Evolutionary conservation across 2,113 vertebrate genomes (phyloP), one percentile per base, ranked within the genome.

Genomic region (Polyodon spathula): DNA sequence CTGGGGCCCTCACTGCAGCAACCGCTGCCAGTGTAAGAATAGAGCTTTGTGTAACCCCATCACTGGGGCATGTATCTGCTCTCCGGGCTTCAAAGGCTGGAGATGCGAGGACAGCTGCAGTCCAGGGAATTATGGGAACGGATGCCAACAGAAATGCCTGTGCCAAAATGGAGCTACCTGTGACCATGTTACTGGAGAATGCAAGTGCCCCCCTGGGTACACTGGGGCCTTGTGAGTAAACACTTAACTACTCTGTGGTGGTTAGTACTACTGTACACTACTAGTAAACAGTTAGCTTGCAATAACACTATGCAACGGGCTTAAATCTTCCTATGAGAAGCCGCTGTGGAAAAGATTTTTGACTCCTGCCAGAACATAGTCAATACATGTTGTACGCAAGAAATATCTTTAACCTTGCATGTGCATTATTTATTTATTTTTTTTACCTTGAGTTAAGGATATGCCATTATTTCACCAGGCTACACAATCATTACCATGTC

Each of bases 1-100:
- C 77, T 99, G 96, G 95, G 96, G 96, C 4, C 90, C 96, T 3
- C 94, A 99, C 77, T 99, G 96, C 81, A 97, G 88, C 67, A 97
- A 85, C 76, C 81, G 92, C 12, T 99, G 96, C 73, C 96, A 98
- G 79, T 99, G 96, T 77, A 89, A 94, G 81, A 97, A 99, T 0
- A 64, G 73, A 15, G 96, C 94, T 0, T 77, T 93, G 70, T 98
- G 95, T 65, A 99, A 98, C 82, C 96, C 96, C 69, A 99, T 99
- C 80, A 97, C 91, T 0, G 96, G 96, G 3, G 93, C 96, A 7
- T 99, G 96, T 62, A 85, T 97, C 75, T 99, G 96, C 43, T 56
- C 81, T 0, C 80, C 89, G 0, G 96, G 96, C 2, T 95, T 88
- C 85, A 86, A 88, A 60, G 92, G 96, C 5, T 98, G 96, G 95